Base-by-base conservation (phyloP, 2,888 invertebrate species). In the Escarpia spicata region DNA sequence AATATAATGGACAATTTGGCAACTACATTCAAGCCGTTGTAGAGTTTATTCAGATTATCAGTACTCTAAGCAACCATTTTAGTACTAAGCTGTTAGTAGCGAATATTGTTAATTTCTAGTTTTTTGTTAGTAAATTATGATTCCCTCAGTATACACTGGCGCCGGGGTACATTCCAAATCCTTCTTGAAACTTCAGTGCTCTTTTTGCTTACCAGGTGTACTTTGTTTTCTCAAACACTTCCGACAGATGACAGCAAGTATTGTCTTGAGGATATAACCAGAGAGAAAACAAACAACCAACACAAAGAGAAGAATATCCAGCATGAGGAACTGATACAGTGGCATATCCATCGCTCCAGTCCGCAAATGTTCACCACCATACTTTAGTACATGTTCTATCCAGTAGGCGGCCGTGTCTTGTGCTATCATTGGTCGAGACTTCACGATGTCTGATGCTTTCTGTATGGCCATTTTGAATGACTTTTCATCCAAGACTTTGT, bases 311-410 rank as follows among this genome's bases (percentile, higher is more conserved):
- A 44, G 37, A 45, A 93, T 91, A 45, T 95, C 95, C 52, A 95
- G 91, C 91, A 94, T 92, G 44, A 93, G 92, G 92, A 94, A 95
- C 75, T 94, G 94, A 91, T 94, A 94, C 93, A 93, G 92, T 10
- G 95, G 94, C 93, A 95, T 92, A 92, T 94, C 93, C 89, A 93
- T 92, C 19, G 93, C 93, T 31, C 92, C 15, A 9, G 94, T 93
- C 19, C 94, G 94, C 92, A 95, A 92, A 91, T 95, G 94, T 15
- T 92, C 93, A 8, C 94, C 94, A 26, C 95, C 95, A 93, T 94
- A 94, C 93, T 94, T 93, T 9, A 95, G 93, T 91, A 95, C 94
- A 92, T 95, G 94, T 92, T 95, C 95, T 26, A 95, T 92, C 94
- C 94, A 95, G 90, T 93, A 94, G 10, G 94, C 94, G 3, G 94